Conservation (phyloP, 2,888 invertebrate species). For the Agapostemon virescens region DNA sequence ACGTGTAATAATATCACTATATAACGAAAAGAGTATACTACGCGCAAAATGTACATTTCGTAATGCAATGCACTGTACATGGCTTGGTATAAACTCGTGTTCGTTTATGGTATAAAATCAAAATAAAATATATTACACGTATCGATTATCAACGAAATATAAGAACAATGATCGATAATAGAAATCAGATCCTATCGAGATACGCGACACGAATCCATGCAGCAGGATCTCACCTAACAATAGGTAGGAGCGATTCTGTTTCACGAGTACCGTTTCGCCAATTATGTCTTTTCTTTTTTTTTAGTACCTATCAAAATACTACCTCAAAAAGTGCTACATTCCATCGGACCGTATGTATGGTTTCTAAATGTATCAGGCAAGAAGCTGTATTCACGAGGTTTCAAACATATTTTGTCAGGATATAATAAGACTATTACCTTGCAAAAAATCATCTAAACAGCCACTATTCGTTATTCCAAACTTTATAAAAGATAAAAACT, state of each 20-base stretch:
- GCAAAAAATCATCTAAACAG: conserved; percentile 59
- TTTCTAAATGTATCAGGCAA: conserved; percentile 24
- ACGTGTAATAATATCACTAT: conserved; percentile 61
- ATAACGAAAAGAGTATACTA: conserved; percentile 51
- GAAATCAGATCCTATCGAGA: conserved; percentile 50
- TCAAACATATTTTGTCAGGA: conserved; percentile 44
- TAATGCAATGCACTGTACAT: conserved; percentile 57
- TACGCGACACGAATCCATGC: conserved; percentile 23
- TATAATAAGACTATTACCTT: conserved; percentile 41
- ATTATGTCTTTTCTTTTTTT: conserved; percentile 25
- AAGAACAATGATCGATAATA: conserved; percentile 30
- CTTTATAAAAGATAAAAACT: conserved; percentile 69
- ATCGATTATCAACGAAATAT: conserved; percentile 23
- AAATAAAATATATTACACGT: conserved; percentile 37
- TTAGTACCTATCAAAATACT: conserved; percentile 8
- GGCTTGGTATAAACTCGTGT: conserved; percentile 43
- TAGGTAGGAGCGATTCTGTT: neutral
- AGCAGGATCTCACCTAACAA: conserved; percentile 24
- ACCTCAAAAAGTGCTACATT: conserved; percentile 17
- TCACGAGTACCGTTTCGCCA: conserved; percentile 18
- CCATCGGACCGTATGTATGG: neutral
- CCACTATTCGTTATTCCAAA: conserved; percentile 60
- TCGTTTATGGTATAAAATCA: conserved; percentile 21
- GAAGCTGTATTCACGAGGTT: conserved; percentile 32
- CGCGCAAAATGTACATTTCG: conserved; percentile 52